Base-by-base conservation (phyloP, 2,797 vertebrate species). In the Myiotriccus ornatus region DNA sequence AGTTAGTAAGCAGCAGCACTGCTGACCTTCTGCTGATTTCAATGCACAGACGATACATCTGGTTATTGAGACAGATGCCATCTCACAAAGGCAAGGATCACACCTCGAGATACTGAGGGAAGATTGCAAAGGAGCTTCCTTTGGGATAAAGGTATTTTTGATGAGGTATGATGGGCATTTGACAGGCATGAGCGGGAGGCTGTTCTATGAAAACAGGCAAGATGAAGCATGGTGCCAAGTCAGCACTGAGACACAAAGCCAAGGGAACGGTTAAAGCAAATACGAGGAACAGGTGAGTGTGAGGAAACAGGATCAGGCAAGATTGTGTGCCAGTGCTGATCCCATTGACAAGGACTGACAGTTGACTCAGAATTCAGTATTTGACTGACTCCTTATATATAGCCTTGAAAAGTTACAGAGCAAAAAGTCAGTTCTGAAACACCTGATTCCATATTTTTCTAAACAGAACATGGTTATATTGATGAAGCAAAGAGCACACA, bases 221-320 rank as follows among this genome's bases (percentile, higher is more conserved):
- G 49, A 16, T 76, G 79, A 74, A 63, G 37, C 52, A 30, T 32
- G 60, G 27, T 83, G 83, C 91, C 91, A 92, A 93, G 71, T 65
- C 87, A 80, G 57, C 75, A 91, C n/a, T 23, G 37, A 77, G 85
- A 92, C 39, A 60, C 69, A 83, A 87, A 91, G 79, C 82, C 93
- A 91, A 95, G 76, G 75, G 84, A 92, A 93, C 3, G 53, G 76
- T 75, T 94, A 83, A 79, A 89, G 43, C 57, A 92, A 91, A 88
- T 73, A 71, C 0, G 0, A 46, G 64, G 64, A 96, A 60, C 85
- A 94, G 84, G 82, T 87, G 82, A 85, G 49, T 80, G 53, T 53
- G 65, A 81, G 43, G 60, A 96, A 95, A 88, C 76, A 74, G 84
- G 82, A 91, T 87, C 79, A 50, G 68, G 60, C 21, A 18, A 80